Percentiles rank a stretch among this genome's conserved stretches.
Conservation (phyloP, 1,140 invertebrate genomes). For the Zeugodacus cucurbitae region DNA sequence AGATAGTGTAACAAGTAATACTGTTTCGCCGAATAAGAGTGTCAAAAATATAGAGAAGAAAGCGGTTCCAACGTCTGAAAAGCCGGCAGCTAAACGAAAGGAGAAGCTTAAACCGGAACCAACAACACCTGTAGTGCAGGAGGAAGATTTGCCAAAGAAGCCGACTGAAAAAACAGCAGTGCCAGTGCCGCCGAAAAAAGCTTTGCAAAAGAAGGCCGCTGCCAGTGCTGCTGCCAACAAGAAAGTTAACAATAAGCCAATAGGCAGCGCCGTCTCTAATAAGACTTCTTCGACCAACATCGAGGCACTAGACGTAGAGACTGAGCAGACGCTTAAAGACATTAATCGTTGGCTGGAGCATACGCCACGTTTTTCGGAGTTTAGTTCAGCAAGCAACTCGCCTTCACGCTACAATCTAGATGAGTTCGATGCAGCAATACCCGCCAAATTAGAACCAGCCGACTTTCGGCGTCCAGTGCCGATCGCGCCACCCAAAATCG, state of each 20-base stretch:
- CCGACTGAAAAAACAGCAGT: conserved; percentile 48
- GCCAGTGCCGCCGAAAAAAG: conserved; percentile 57
- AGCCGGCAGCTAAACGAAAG: conserved; percentile 45
- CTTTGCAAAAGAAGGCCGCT: conserved; percentile 43
- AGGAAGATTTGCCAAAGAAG: background rate
- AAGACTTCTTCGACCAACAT: conserved; percentile 68
- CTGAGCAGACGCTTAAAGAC: conserved; percentile 86
- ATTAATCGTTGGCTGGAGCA: conserved; percentile 90
- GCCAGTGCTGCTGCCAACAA: conserved; percentile 34
- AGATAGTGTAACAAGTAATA: conserved; percentile 45
- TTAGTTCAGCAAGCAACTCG: conserved; percentile 79
- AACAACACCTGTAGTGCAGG: background rate
- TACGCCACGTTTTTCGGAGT: conserved; percentile 78
- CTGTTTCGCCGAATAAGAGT: background rate
- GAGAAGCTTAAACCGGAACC: conserved; percentile 47
- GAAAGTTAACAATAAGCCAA: conserved; percentile 2
- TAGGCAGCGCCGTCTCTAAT: background rate
- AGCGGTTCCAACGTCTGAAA: background rate
- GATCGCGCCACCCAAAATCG: conserved; percentile 53
- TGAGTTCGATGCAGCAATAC: conserved; percentile 67
- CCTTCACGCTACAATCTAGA: conserved; percentile 71
- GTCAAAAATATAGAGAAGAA: conserved; percentile 15
- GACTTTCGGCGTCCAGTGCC: conserved; percentile 60
- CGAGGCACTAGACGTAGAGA: conserved; percentile 80
- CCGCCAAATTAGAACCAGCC: conserved; percentile 57